Evolutionary conservation across 2,888 invertebrate genomes (phyloP), one percentile per base, ranked within the genome.

Genomic region (Leptinotarsa tumamoca): DNA sequence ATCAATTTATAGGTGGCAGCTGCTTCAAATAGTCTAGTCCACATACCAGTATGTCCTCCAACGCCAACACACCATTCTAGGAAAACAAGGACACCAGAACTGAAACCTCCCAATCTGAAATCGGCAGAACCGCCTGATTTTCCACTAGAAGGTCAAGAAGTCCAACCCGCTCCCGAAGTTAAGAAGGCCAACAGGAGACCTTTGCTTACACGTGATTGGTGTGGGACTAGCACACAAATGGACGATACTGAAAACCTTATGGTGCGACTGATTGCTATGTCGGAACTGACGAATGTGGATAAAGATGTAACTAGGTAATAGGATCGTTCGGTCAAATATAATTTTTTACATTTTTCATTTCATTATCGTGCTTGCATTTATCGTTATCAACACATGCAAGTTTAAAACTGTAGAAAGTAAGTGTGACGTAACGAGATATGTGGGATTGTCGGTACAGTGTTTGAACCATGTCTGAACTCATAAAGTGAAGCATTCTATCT

Each of bases 21-120:
- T 63, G 51, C 75, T 33, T 73, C 77, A 10, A 76, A 66, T 5
- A 54, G 50, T 51, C 33, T 67, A 67, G 71, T 71, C 27, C 71
- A 73, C 21, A 88, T 90, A 61, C 91, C 94, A 0, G 92, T 95
- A 79, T 96, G 96, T 85, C 96, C 96, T 4, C 96, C 96, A 0
- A 96, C 96, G 0, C 96, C 96, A 0, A 96, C 96, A 0, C 96
- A 96, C 87, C 95, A 95, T 85, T 94, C 95, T 1, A 90, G 94
- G 61, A 91, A 93, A 67, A 90, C 92, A 10, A 90, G 93, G 78
- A 92, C 81, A 1, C 73, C 83, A 4, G 87, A 86, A 66, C 81
- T 89, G 67, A 84, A 86, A 73, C 89, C 89, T 51, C 90, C 92
- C 0, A 91, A 90, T 69, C 85, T 92, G 50, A 91, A 91, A 76